Percentiles rank a stretch among this genome's conserved stretches.
Evolutionary conservation across 2,113 vertebrate genomes (phyloP).

Genomic region (Turnix velox): DNA sequence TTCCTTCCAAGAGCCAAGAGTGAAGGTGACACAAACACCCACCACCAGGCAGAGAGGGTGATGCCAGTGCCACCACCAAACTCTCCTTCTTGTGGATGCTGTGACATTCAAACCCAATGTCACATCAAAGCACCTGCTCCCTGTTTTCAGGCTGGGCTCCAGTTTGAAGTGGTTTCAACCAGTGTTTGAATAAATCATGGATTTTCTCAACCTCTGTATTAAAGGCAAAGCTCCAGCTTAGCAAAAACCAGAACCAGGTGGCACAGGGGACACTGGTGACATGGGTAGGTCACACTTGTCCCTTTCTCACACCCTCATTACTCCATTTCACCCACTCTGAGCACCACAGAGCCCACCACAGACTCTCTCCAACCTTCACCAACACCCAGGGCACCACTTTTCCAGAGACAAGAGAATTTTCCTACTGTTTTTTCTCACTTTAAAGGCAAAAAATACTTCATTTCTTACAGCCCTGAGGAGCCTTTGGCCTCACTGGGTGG

Average conservation of each 20-base stretch:
- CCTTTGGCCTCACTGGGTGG: neutral
- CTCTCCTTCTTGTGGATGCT: neutral
- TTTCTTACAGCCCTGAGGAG: neutral
- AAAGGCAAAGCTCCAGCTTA: neutral
- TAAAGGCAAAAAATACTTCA: neutral
- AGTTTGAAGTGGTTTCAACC: neutral
- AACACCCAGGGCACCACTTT: neutral
- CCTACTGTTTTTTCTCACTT: neutral
- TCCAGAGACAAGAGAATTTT: neutral
- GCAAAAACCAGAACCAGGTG: fast-evolving
- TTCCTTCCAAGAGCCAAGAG: neutral
- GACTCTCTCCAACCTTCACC: neutral
- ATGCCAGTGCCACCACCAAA: neutral
- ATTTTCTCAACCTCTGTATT: neutral
- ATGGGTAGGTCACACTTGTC: fast-evolving
- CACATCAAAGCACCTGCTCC: neutral
- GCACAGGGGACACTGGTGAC: fast-evolving
- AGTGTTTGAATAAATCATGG: neutral
- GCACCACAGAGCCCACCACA: fast-evolving
- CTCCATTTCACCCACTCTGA: fast-evolving
- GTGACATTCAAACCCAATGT: fast-evolving
- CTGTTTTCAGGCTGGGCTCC: neutral
- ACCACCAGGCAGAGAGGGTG: neutral
- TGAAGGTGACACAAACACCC: neutral
- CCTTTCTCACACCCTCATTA: fast-evolving